phyloP scores from a whole-genome alignment of 2,888 invertebrate genomes.

The Drosophila neutralis region DNA sequence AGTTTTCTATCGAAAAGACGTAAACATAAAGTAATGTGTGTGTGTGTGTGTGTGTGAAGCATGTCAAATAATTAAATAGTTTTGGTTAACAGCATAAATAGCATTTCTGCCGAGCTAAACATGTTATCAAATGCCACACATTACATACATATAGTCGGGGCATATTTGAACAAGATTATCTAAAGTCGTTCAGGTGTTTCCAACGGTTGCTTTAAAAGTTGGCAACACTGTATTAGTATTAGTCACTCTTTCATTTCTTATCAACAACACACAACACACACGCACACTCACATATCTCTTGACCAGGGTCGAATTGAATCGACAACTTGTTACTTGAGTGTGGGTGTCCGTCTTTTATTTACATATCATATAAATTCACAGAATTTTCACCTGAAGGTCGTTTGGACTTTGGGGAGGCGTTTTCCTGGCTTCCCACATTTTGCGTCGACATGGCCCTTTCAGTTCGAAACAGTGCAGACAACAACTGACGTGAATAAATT shows the following conservation, averaged over 20 bases:
- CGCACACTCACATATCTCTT: background rate
- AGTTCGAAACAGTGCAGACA: slow-evolving; percentile 7
- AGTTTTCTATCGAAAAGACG: background rate
- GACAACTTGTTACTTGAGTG: slow-evolving; percentile 56
- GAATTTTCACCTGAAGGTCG: slow-evolving; percentile 86
- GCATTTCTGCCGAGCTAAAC: background rate
- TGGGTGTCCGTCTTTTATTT: slow-evolving; percentile 21
- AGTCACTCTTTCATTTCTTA: slow-evolving; percentile 60
- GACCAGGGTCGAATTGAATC: slow-evolving; percentile 10
- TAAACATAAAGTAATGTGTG: background rate
- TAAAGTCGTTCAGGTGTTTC: background rate
- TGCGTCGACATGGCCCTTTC: slow-evolving; percentile 71
- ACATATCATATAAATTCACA: background rate
- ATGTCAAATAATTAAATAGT: background rate
- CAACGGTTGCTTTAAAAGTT: background rate
- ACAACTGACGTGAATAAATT: slow-evolving; percentile 13
- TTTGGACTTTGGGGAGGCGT: slow-evolving; percentile 85
- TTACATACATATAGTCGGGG: background rate
- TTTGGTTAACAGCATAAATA: background rate
- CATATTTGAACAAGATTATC: background rate
- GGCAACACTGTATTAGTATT: slow-evolving; percentile 36
- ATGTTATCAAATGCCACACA: background rate
- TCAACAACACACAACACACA: slow-evolving; percentile 23
- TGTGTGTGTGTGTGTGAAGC: background rate
- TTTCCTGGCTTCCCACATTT: slow-evolving; percentile 83